Base-by-base conservation (phyloP, 2,888 invertebrate genomes). In the Eledona agricola region DNA sequence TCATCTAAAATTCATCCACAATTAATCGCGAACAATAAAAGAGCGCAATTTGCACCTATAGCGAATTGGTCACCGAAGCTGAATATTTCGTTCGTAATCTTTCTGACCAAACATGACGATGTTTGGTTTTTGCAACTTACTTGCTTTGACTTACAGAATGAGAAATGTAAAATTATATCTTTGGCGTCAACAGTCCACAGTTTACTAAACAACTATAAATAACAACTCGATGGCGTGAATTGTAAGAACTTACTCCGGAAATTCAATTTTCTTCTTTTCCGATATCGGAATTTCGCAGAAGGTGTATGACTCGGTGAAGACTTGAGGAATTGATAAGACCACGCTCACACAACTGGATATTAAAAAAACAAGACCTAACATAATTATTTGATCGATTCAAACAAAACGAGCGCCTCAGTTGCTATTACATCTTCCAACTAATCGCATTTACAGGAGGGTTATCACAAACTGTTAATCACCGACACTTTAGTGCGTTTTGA, bases 151-250 rank as follows among this genome's bases (percentile, higher is more conserved):
- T 22, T 15, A 10, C 45, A 45, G 3, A 45, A 15, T 1, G 45
- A 45, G 17, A 25, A 45, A 22, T 25, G 23, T 12, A 45, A 7
- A 22, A n/a, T 23, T 12, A 45, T 34, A 12, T 45, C 34, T 19
- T 13, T 15, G 6, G 4, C 34, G 3, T 15, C 13, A 16, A 45
- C 17, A 3, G 19, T 43, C 43, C 43, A 43, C 2, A 43, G 9
- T 43, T 43, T 31, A 15, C 43, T 43, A 6, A 32, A 32, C 13
- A 15, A 16, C n/a, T n/a, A 32, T 7, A 5, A 34, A 34, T n/a
- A 2, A 17, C n/a, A n/a, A n/a, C n/a, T n/a, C n/a, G n/a, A n/a
- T n/a, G n/a, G 29, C 9, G 19, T 5, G 19, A 9, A 2, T 20
- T 20, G 11, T 20, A 15, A 13, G 11, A 25, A 45, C 45, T 34